Evolutionary conservation across 1,140 invertebrate species (phyloP).

Genomic region (Epicauta chinensis): DNA sequence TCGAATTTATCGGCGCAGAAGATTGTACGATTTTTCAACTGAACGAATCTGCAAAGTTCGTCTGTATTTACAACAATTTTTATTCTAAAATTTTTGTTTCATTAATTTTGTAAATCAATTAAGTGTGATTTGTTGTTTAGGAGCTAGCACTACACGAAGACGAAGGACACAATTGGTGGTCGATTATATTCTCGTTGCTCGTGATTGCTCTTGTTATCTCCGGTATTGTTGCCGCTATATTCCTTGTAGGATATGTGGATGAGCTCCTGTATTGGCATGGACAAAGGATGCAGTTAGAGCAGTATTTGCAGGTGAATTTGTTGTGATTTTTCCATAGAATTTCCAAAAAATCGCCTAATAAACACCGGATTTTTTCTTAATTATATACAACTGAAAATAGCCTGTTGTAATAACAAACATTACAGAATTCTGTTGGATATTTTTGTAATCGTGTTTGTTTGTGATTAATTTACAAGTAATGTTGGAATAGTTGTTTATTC

Average conservation of each 20-base stretch:
- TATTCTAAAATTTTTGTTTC: not conserved
- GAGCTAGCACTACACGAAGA: constrained; percentile 61
- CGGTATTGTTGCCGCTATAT: constrained; percentile 77
- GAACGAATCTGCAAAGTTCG: constrained; percentile 10
- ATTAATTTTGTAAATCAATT: not conserved
- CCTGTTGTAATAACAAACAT: too few species aligned
- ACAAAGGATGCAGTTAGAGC: constrained; percentile 70
- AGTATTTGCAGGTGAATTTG: constrained; percentile 60
- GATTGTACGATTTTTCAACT: too few species aligned
- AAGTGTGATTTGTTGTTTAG: constrained; percentile 41
- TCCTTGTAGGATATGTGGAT: constrained; percentile 80
- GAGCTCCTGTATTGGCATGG: constrained; percentile 80
- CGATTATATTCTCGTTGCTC: constrained; percentile 75
- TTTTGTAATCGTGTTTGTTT: too few species aligned
- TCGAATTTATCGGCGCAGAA: too few species aligned
- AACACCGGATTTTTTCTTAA: too few species aligned
- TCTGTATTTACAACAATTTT: not conserved
- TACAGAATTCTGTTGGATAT: too few species aligned
- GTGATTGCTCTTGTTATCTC: constrained; percentile 80
- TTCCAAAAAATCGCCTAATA: too few species aligned
- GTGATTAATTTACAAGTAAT: too few species aligned
- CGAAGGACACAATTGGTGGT: constrained; percentile 80
- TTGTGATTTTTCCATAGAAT: too few species aligned
- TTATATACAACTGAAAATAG: too few species aligned
- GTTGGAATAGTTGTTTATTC: too few species aligned